Conservation (phyloP, 2,113 vertebrate species). For the Thymallus thymallus region DNA sequence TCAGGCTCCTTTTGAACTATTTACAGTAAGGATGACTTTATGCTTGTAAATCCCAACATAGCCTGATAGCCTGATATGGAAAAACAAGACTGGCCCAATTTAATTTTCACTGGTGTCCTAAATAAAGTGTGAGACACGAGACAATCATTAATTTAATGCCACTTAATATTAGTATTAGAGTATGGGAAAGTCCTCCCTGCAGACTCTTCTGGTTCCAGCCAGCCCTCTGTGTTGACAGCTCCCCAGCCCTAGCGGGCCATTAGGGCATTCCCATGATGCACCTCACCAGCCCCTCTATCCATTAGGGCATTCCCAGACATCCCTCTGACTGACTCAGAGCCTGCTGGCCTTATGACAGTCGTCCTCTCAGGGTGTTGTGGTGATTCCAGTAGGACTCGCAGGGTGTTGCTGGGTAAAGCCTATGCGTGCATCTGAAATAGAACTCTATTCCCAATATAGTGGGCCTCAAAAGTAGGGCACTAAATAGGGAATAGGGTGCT, state of each 20-base stretch:
- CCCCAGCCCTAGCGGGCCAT: slow-evolving; percentile 57
- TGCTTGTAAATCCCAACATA: not conserved
- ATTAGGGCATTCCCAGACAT: not conserved
- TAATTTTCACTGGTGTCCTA: slow-evolving; percentile 21
- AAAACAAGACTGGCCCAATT: not conserved
- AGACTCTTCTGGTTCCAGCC: slow-evolving; percentile 42
- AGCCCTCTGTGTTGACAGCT: slow-evolving; percentile 48
- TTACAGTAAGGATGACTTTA: not conserved
- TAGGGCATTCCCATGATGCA: slow-evolving; percentile 39
- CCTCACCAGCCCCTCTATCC: not conserved
- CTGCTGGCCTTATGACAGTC: slow-evolving; percentile 35
- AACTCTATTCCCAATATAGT: too few relatives aligned
- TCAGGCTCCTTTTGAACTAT: too few relatives aligned
- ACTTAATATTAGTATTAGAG: slow-evolving; percentile 46
- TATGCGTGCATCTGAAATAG: too few relatives aligned
- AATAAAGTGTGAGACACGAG: slow-evolving; percentile 32
- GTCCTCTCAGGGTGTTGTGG: slow-evolving; percentile 43
- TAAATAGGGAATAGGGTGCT: too few relatives aligned
- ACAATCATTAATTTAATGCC: slow-evolving; percentile 46
- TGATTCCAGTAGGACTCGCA: slow-evolving; percentile 21
- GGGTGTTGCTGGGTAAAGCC: too few relatives aligned
- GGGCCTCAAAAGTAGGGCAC: too few relatives aligned
- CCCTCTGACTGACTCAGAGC: slow-evolving; percentile 64
- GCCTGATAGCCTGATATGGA: too few relatives aligned
- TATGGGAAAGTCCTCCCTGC: slow-evolving; percentile 39